Evolutionary conservation across 1,140 invertebrate species (phyloP), one percentile per base, ranked within the genome.

Genomic region (Heliconius congener): DNA sequence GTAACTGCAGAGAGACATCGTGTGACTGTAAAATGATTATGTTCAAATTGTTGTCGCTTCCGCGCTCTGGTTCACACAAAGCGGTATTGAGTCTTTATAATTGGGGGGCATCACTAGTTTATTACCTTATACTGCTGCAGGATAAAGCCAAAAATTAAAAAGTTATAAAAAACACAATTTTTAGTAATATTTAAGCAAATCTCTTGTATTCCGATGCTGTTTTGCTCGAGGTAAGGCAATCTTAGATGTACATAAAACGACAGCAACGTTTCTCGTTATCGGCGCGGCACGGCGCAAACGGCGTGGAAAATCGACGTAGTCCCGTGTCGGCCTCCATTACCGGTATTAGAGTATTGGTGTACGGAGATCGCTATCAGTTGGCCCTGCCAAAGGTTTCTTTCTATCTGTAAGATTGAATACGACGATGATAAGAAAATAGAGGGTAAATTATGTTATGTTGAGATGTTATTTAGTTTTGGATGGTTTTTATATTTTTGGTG

Each of bases 271-370:
- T 88, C 88, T 88, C 88, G 88, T 90, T 91, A 90, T 90, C 88
- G 89, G 70, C 77, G 75, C 74, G 80, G 82, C 83, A 84, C 85
- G 85, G 81, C 78, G 90, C 88, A 90, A 93, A 93, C 87, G 90
- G 86, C 86, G 90, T 86, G 90, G 90, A 92, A 93, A 92, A 93
- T 93, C 87, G 90, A 87, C 87, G 87, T 79, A 78, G 84, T 83
- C 81, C 83, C 87, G 84, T 85, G 85, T 88, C 85, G 82, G 76
- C 87, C 85, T 88, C 91, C 91, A 93, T 93, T 93, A 93, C 90
- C 87, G 86, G 87, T 90, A 92, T 93, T 93, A 93, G 87, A 85
- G 84, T 86, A 87, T 86, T 86, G 86, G 85, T 84, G 83, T 81
- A 82, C 84, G 85, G 57, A 77, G 85, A 88, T 88, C 73, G 82